Conservation (phyloP, 30 jellyfish, hydroid and myxozoan genomes). For the Hydractinia echinata region DNA sequence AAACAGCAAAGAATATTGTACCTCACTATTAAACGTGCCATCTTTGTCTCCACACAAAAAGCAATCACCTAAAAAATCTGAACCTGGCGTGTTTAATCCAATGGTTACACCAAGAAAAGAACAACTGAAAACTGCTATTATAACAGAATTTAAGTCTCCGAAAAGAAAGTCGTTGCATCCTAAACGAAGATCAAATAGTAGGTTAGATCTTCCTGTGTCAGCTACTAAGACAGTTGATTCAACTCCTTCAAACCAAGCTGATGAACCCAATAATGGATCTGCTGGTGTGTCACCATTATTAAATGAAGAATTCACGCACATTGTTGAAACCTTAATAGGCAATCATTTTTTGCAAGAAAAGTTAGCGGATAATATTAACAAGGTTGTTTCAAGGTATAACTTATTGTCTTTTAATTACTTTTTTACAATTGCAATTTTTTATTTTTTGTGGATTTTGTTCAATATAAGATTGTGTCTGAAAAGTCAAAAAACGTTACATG, state of each 20-base stretch:
- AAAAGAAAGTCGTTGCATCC: constrained; percentile 13
- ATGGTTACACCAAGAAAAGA: background rate
- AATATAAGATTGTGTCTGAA: background rate
- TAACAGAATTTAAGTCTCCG: constrained; percentile 4
- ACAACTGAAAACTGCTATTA: background rate
- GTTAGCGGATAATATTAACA: constrained; percentile 20
- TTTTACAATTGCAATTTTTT: background rate
- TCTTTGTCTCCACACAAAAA: too few species aligned
- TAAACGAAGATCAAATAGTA: background rate
- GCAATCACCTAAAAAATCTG: too few species aligned
- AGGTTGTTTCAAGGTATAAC: constrained; percentile 14
- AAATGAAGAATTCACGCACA: constrained; percentile 13
- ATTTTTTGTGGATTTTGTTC: background rate
- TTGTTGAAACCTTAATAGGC: constrained; percentile 1
- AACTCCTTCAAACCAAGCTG: background rate
- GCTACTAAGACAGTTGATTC: background rate
- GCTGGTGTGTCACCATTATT: background rate
- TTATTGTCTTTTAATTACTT: background rate
- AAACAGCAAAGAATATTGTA: too few species aligned
- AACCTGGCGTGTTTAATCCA: too few species aligned
- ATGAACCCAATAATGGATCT: background rate
- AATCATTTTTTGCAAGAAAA: constrained; percentile 6
- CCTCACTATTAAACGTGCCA: too few species aligned
- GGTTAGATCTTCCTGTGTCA: background rate
- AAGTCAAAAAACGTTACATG: too few species aligned